Conservation (phyloP, 92 coral and sea anemone genomes). For the Epizoanthus scotinus region DNA sequence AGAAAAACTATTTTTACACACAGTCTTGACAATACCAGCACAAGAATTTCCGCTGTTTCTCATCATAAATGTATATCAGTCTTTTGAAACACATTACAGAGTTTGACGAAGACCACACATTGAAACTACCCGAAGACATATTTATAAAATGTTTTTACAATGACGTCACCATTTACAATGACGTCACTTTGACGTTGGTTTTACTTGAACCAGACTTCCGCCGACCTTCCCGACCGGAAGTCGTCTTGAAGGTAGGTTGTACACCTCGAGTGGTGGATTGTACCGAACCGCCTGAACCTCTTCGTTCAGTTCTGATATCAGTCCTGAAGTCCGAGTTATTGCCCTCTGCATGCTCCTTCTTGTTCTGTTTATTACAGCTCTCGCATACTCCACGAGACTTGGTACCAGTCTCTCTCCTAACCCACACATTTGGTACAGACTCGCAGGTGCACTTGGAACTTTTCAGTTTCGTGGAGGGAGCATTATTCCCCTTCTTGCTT, state of each 20-base stretch:
- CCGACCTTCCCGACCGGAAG: conserved; percentile 52
- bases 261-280: conserved; percentile 64
- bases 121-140: background rate
- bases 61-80: too few relatives aligned
- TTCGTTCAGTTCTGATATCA: conserved; percentile 60
- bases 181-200: conserved; percentile 83
- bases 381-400: conserved; percentile 51
- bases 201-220: conserved; percentile 67
- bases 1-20: too few relatives aligned
- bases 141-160: too few relatives aligned
- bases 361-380: conserved; percentile 42
- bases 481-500: conserved; percentile 27
- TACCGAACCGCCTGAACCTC: conserved; percentile 69
- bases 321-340: conserved; percentile 36
- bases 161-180: conserved; percentile 80
- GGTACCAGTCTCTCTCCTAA: conserved; percentile 46
- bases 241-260: conserved; percentile 49
- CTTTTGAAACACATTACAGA: too few relatives aligned
- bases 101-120: too few relatives aligned
- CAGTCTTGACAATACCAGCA: too few relatives aligned
- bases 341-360: conserved; percentile 20
- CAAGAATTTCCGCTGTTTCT: too few relatives aligned
- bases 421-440: conserved; percentile 73
- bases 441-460: conserved; percentile 69
- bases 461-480: conserved; percentile 42